phyloP scores from a whole-genome alignment of 2,113 vertebrate species.

The Lanius collurio region DNA sequence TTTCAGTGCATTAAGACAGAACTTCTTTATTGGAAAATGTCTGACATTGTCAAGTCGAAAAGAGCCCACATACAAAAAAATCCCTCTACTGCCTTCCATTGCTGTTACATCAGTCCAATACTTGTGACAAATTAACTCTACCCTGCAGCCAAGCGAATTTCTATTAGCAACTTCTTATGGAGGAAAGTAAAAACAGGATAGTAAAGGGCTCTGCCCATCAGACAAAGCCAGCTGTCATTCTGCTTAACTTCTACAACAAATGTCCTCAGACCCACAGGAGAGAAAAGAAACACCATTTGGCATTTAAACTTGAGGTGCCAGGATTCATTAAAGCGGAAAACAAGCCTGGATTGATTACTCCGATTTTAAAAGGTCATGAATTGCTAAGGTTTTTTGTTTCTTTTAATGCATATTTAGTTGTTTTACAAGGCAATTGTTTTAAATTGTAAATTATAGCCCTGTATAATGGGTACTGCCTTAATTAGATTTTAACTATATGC shows the following conservation, averaged over 20 bases:
- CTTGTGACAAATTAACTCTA: conserved; percentile 75
- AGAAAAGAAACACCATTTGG: conserved; percentile 64
- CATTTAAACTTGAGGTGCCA: conserved; percentile 71
- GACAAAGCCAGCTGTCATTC: conserved; percentile 73
- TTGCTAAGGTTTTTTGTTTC: conserved; percentile 49
- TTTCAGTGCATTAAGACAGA: conserved; percentile 45
- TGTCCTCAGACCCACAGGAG: conserved; percentile 47
- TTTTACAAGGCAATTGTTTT: conserved; percentile 55
- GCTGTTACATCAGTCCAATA: conserved; percentile 74
- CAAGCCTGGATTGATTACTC: conserved; percentile 63
- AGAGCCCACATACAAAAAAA: not conserved
- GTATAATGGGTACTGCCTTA: conserved; percentile 27
- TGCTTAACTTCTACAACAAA: conserved; percentile 72
- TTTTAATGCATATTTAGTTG: conserved; percentile 50
- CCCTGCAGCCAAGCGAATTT: conserved; percentile 76
- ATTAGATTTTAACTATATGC: conserved; percentile 42
- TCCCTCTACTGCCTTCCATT: conserved; percentile 62
- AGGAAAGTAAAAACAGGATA: conserved; percentile 69
- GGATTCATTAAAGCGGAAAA: conserved; percentile 61
- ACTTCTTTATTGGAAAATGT: conserved; percentile 62
- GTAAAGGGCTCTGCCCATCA: conserved; percentile 71
- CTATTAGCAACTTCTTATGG: conserved; percentile 75
- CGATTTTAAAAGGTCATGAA: conserved; percentile 72
- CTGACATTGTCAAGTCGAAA: conserved; percentile 38
- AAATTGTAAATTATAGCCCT: conserved; percentile 54